Evolutionary conservation across 2,888 invertebrate genomes (phyloP).

Genomic region (Mayetiola destructor): DNA sequence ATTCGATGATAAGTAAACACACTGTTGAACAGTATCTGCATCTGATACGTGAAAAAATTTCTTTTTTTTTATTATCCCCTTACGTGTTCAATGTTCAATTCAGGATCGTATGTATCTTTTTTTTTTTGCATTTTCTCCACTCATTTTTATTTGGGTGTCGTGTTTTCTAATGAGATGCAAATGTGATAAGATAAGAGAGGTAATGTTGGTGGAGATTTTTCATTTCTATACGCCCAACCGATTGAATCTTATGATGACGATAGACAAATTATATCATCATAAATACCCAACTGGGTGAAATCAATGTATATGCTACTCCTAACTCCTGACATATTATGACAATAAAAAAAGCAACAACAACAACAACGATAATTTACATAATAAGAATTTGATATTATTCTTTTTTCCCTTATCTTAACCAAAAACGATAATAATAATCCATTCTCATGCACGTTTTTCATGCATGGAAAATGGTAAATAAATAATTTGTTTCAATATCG

Average conservation of each 20-base stretch:
- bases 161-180: conserved; percentile 10
- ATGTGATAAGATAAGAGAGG: conserved; percentile 8
- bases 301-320: not conserved
- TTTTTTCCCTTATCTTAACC: not conserved
- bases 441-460: not conserved
- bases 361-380: conserved; percentile 8
- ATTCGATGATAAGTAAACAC: not conserved
- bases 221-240: too few relatives aligned
- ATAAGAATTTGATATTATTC: conserved; percentile 1
- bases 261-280: too few relatives aligned
- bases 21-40: too few relatives aligned
- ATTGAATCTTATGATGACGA: too few relatives aligned
- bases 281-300: too few relatives aligned
- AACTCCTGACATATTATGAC: not conserved
- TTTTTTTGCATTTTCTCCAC: too few relatives aligned
- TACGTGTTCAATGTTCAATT: too few relatives aligned
- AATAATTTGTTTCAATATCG: not conserved
- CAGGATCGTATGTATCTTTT: not conserved
- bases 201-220: not conserved
- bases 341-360: conserved; percentile 5
- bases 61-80: too few relatives aligned
- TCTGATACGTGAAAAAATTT: too few relatives aligned
- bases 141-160: too few relatives aligned
- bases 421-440: not conserved
- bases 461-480: conserved; percentile 2